Percentiles rank a stretch among this genome's conserved stretches.
Conservation (phyloP, 1,140 invertebrate genomes). For the Bombus superbus region DNA sequence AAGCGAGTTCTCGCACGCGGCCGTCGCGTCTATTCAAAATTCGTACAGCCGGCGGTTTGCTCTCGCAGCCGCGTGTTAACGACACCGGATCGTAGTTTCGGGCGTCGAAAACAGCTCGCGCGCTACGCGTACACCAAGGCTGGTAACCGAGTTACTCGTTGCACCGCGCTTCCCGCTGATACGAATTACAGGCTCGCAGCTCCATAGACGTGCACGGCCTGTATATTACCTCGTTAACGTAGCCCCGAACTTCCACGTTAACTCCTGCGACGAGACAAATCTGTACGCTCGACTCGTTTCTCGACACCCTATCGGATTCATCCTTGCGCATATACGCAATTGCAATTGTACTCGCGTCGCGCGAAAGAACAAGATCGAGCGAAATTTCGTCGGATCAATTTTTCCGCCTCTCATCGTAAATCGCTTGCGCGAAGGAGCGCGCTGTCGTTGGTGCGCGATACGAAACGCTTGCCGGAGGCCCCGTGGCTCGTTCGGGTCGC, state of each 20-base stretch:
- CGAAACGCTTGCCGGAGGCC: neutral
- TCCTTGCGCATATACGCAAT: neutral
- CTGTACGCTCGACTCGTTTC: neutral
- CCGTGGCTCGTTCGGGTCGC: neutral
- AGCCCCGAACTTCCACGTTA: conserved; percentile 49
- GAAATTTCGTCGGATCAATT: neutral
- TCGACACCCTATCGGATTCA: neutral
- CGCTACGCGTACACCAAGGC: conserved; percentile 26
- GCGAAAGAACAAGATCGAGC: too few species aligned
- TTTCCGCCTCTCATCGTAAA: neutral
- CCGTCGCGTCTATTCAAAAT: conserved; percentile 24
- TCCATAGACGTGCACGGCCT: conserved; percentile 63
- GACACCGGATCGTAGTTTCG: conserved; percentile 40
- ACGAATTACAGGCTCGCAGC: conserved; percentile 60
- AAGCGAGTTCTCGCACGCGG: neutral
- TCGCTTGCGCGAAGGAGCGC: neutral
- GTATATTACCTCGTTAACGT: conserved; percentile 67
- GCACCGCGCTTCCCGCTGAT: conserved; percentile 56
- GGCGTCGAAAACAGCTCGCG: neutral
- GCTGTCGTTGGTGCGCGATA: too few species aligned
- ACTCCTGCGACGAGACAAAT: conserved; percentile 39
- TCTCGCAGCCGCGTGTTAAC: conserved; percentile 16
- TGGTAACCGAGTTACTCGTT: conserved; percentile 63
- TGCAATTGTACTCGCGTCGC: neutral
- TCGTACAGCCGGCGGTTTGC: neutral